Conservation (phyloP, 2,888 invertebrate genomes). For the Drosophila paranaensis region DNA sequence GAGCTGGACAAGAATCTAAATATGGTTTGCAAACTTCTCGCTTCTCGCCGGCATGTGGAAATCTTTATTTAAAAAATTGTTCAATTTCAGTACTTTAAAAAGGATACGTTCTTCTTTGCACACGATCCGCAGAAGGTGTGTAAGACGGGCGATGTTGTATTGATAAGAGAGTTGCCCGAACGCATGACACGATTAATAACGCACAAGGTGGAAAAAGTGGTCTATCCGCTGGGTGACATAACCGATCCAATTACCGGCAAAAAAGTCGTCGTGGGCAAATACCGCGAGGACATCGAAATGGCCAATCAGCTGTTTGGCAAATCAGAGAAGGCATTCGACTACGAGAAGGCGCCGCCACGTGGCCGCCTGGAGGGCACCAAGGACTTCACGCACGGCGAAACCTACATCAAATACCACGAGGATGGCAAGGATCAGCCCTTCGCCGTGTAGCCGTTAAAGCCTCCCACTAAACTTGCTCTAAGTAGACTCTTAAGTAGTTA, state of each 20-base stretch:
- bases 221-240: constrained; percentile 93
- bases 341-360: constrained; percentile 90
- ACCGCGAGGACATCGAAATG: constrained; percentile 90
- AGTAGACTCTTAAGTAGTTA: constrained; percentile 29
- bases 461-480: neutral
- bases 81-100: constrained; percentile 89
- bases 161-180: constrained; percentile 90
- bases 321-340: constrained; percentile 89
- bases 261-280: constrained; percentile 90
- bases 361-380: constrained; percentile 93
- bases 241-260: constrained; percentile 94
- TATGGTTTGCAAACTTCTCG: constrained; percentile 87
- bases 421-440: constrained; percentile 90
- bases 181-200: constrained; percentile 91
- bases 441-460: constrained; percentile 85
- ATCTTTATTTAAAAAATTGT: neutral
- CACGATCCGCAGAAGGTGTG: constrained; percentile 91
- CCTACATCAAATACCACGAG: constrained; percentile 92
- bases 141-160: constrained; percentile 93
- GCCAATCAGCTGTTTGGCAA: constrained; percentile 89
- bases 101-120: constrained; percentile 90
- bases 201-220: constrained; percentile 91
- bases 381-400: constrained; percentile 92
- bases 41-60: neutral
- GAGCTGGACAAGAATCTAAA: constrained; percentile 90